These are phyloP conservation scores for Anoplophora glabripennis DNA, from an alignment of 1,140 invertebrate species.

Conservation along the genomic window DNA sequence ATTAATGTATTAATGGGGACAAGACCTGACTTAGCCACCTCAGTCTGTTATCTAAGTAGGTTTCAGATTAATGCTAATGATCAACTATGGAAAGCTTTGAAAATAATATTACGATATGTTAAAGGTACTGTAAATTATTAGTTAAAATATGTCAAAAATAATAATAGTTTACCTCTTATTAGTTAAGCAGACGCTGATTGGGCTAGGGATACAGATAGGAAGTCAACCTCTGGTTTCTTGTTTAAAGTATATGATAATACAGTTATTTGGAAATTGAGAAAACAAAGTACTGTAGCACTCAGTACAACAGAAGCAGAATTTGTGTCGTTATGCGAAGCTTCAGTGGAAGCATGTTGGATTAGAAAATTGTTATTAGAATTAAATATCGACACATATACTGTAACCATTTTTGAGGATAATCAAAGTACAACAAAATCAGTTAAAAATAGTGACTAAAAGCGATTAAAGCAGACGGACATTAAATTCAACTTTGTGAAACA, in stretches of 20 bases:
- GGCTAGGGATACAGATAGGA: slow-evolving; percentile 35
- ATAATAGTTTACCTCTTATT: slow-evolving; percentile 29
- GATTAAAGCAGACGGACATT: slow-evolving; percentile 42
- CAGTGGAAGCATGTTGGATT: slow-evolving; percentile 46
- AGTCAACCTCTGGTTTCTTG: no score
- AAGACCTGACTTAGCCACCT: slow-evolving; percentile 31
- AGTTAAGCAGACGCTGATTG: slow-evolving; percentile 43
- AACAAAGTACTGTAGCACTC: slow-evolving; percentile 44
- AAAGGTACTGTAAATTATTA: slow-evolving; percentile 31
- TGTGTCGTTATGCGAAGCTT: slow-evolving; percentile 45
- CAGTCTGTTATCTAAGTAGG: slow-evolving; percentile 34
- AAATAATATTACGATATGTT: slow-evolving; percentile 41
- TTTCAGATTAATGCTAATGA: slow-evolving; percentile 34
- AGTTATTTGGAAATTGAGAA: slow-evolving; percentile 45
- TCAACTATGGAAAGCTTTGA: slow-evolving; percentile 30
- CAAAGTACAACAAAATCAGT: slow-evolving; percentile 17
- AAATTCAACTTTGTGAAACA: slow-evolving; percentile 6
- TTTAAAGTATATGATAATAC: no score
- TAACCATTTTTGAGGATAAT: slow-evolving; percentile 18
- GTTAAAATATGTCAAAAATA: slow-evolving; percentile 14
- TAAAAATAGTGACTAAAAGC: slow-evolving; percentile 10
- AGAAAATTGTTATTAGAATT: slow-evolving; percentile 38
- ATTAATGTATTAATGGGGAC: no score
- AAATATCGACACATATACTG: neutral
- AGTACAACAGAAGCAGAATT: slow-evolving; percentile 52